Evolutionary conservation across 2,113 vertebrate genomes (phyloP).

Genomic region (Pitta sordida): DNA sequence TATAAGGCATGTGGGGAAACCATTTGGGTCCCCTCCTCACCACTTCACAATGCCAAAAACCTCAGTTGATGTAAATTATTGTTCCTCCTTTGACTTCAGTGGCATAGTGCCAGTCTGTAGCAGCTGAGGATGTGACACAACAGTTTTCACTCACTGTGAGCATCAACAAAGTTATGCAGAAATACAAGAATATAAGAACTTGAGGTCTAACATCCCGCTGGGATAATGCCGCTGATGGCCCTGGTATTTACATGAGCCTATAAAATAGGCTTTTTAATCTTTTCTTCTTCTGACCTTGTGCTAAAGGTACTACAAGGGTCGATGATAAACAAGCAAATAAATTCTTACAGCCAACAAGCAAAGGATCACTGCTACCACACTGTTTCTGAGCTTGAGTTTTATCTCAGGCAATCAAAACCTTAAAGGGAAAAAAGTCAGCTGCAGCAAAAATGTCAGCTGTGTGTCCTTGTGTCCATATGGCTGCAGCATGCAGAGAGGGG

Average conservation of each 20-base stretch:
- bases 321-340: conserved; percentile 48
- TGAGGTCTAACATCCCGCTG: neutral
- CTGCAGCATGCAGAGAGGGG: neutral
- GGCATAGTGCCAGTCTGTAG: neutral
- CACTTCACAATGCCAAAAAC: neutral
- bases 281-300: neutral
- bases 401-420: neutral
- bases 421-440: conserved; percentile 19
- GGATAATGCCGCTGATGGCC: neutral
- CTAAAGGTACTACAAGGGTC: neutral
- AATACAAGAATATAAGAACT: neutral
- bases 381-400: neutral
- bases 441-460: neutral
- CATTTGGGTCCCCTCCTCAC: neutral
- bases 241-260: neutral
- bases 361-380: neutral
- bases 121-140: neutral
- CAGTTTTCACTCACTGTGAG: neutral
- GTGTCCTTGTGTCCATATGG: neutral
- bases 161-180: neutral
- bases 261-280: neutral
- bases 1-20: neutral
- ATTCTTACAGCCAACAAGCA: neutral
- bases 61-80: neutral
- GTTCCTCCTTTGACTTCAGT: neutral